These are phyloP conservation scores for Lacanobia oleracea DNA, from an alignment of 2,888 invertebrate species.

Conservation along the genomic window DNA sequence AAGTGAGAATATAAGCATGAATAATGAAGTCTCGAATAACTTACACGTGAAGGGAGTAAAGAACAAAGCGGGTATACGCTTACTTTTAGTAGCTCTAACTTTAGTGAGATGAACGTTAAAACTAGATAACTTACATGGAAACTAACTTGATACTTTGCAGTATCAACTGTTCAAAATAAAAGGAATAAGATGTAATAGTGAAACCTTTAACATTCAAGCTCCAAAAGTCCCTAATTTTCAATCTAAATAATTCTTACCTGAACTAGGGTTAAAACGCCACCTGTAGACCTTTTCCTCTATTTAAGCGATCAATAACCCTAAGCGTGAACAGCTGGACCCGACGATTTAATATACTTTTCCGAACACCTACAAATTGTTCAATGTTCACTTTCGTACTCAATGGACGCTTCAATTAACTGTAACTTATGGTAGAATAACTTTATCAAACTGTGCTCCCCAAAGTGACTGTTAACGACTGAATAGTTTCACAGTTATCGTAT, in stretches of 20 bases:
- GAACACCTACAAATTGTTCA: constrained; percentile 37
- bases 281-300: constrained; percentile 26
- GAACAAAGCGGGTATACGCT: constrained; percentile 37
- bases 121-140: constrained; percentile 1
- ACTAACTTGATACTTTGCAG: background rate
- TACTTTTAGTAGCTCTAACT: constrained; percentile 23
- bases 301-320: constrained; percentile 37
- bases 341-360: constrained; percentile 42
- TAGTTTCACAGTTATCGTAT: constrained; percentile 24
- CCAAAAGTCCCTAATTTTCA: background rate
- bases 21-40: constrained; percentile 54
- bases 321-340: constrained; percentile 32
- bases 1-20: constrained; percentile 50
- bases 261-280: constrained; percentile 30
- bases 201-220: background rate
- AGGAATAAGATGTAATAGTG: background rate
- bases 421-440: constrained; percentile 34
- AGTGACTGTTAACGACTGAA: constrained; percentile 9
- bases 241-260: constrained; percentile 20
- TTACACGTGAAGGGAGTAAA: constrained; percentile 23
- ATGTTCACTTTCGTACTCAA: constrained; percentile 21
- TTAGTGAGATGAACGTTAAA: constrained; percentile 19
- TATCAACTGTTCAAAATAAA: constrained; percentile 2
- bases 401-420: constrained; percentile 18
- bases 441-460: constrained; percentile 25